phyloP scores from a whole-genome alignment of 2,888 invertebrate genomes.

The Mayetiola destructor region DNA sequence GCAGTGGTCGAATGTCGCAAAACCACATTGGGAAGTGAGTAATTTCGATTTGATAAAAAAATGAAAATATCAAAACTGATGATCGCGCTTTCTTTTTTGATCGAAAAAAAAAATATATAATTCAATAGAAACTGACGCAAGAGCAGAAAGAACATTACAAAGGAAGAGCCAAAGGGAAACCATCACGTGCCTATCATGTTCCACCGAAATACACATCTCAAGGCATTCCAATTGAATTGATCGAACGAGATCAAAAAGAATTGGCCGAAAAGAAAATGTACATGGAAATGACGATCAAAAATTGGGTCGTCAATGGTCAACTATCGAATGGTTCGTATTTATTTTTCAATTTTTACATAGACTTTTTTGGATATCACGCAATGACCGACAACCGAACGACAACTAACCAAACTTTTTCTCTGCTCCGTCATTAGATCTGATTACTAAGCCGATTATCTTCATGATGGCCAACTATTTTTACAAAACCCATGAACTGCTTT shows the following conservation, averaged over 20 bases:
- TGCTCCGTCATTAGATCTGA: no score
- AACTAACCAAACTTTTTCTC: no score
- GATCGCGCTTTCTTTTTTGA: no score
- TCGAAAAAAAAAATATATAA: neutral
- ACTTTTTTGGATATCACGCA: no score
- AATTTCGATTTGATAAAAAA: neutral
- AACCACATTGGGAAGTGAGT: neutral
- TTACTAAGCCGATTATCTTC: slow-evolving; percentile 26
- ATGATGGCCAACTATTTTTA: slow-evolving; percentile 29
- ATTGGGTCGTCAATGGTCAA: neutral
- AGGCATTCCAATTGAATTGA: slow-evolving; percentile 9
- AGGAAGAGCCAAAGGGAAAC: neutral
- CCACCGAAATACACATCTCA: slow-evolving; percentile 10
- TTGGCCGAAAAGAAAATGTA: slow-evolving; percentile 29
- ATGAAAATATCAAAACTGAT: no score
- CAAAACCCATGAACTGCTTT: slow-evolving; percentile 24
- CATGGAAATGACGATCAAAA: neutral
- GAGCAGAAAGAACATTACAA: neutral
- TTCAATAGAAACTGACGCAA: neutral
- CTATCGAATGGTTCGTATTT: no score
- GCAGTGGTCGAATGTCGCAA: neutral
- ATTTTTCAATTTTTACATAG: no score
- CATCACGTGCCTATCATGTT: neutral
- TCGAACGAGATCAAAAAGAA: slow-evolving; percentile 27
- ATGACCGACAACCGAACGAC: no score